These are phyloP conservation scores for Melikaiella ostensackeni DNA, from an alignment of 2,888 invertebrate genomes.

Conservation along the genomic window DNA sequence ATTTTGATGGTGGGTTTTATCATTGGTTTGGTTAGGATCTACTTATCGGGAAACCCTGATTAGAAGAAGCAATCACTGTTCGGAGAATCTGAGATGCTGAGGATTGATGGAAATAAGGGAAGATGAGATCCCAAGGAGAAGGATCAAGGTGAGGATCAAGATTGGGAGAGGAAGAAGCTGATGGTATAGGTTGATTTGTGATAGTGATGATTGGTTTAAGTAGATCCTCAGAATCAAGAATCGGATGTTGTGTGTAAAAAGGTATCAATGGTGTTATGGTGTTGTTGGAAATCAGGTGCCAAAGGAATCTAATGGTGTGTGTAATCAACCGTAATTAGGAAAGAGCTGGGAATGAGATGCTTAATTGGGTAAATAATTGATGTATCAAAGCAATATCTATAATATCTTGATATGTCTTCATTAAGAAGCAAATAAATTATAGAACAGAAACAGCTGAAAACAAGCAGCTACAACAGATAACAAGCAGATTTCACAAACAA, in stretches of 20 bases:
- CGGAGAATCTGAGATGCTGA: background rate
- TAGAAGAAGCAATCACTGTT: background rate
- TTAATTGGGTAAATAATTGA: too few relatives aligned
- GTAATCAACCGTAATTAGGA: too few relatives aligned
- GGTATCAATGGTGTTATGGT: too few relatives aligned
- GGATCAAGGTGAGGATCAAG: conserved; percentile 13
- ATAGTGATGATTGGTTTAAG: background rate
- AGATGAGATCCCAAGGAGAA: background rate
- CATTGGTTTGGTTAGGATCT: background rate
- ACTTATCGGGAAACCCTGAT: background rate
- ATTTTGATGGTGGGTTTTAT: background rate
- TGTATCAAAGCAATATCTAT: background rate
- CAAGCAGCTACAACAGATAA: background rate
- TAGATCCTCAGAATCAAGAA: background rate
- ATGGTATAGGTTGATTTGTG: background rate
- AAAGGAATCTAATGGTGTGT: background rate
- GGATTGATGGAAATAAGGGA: conserved; percentile 14
- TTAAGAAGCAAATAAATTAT: background rate
- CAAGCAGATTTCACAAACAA: background rate
- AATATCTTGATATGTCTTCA: background rate
- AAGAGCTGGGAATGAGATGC: too few relatives aligned
- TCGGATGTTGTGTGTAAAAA: background rate
- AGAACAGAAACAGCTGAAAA: background rate
- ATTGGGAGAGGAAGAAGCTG: background rate
- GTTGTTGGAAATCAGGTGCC: background rate